phyloP scores from a whole-genome alignment of 2,888 invertebrate species.

The Trileptium ribeirensis region DNA sequence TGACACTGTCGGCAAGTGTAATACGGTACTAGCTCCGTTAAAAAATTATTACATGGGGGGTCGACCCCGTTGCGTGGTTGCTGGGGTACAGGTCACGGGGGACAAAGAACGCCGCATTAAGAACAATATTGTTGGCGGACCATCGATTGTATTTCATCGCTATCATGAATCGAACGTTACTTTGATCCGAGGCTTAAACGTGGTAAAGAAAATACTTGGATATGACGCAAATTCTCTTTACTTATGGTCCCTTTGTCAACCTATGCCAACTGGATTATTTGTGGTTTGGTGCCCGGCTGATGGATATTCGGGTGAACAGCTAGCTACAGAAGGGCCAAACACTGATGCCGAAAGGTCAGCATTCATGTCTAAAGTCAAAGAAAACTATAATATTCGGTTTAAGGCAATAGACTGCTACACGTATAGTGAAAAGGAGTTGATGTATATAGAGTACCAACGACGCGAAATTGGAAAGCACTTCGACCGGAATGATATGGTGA shows the following conservation, averaged over 20 bases:
- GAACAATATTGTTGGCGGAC: background rate
- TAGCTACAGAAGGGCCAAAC: background rate
- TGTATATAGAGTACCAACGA: background rate
- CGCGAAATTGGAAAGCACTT: background rate
- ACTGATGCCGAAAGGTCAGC: background rate
- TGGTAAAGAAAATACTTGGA: background rate
- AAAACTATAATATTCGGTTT: background rate
- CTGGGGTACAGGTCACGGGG: too few species aligned
- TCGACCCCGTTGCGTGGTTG: too few species aligned
- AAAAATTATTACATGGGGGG: too few species aligned
- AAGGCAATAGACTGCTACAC: background rate
- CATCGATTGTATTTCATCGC: background rate
- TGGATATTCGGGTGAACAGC: background rate
- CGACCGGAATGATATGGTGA: background rate
- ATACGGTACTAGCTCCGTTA: too few species aligned
- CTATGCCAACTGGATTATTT: background rate
- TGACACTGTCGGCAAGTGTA: too few species aligned
- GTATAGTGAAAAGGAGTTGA: background rate
- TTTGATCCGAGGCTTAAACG: background rate
- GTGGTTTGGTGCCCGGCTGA: background rate
- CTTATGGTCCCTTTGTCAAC: background rate
- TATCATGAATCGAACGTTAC: background rate
- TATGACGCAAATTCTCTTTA: background rate
- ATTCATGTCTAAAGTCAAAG: background rate
- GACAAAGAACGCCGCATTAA: too few species aligned